Conservation (phyloP, 2,797 vertebrate species). For the Fundulus diaphanus region DNA sequence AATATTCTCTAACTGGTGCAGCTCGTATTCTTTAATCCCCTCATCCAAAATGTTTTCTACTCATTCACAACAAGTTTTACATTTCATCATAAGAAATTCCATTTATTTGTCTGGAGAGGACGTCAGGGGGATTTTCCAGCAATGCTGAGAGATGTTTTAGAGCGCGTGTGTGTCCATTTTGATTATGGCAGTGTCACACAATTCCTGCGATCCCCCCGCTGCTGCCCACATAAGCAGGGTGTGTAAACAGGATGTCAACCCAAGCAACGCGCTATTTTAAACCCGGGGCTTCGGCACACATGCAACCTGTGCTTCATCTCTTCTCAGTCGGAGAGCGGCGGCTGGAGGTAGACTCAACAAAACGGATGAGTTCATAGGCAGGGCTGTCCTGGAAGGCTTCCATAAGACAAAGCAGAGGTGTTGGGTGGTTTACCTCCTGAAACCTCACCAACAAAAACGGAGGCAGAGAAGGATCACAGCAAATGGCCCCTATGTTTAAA, state of each 20-base stretch:
- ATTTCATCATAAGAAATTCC: not conserved
- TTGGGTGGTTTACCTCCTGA: slow-evolving; percentile 59
- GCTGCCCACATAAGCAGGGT: slow-evolving; percentile 63
- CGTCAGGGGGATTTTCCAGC: not conserved
- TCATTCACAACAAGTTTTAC: not conserved
- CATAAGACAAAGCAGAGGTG: slow-evolving; percentile 60
- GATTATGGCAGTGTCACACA: slow-evolving; percentile 72
- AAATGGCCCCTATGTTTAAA: slow-evolving; percentile 47
- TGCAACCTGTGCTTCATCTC: slow-evolving; percentile 61
- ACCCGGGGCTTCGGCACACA: slow-evolving; percentile 56
- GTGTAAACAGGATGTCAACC: slow-evolving; percentile 82
- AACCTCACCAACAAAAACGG: slow-evolving; percentile 39
- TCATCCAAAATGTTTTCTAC: not conserved
- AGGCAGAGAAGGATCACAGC: slow-evolving; percentile 44
- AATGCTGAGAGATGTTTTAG: not conserved
- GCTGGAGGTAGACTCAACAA: slow-evolving; percentile 76
- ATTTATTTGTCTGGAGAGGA: not conserved
- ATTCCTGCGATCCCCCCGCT: slow-evolving; percentile 50
- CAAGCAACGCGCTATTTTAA: slow-evolving; percentile 72
- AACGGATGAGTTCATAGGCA: slow-evolving; percentile 68
- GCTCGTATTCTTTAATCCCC: not conserved
- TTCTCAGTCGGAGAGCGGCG: slow-evolving; percentile 40
- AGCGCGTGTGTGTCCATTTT: slow-evolving; percentile 39
- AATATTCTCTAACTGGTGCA: not conserved
- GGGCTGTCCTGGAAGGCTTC: slow-evolving; percentile 56